Conservation (phyloP, 64 coral and sea anemone species). For the Actinia tenebrosa region DNA sequence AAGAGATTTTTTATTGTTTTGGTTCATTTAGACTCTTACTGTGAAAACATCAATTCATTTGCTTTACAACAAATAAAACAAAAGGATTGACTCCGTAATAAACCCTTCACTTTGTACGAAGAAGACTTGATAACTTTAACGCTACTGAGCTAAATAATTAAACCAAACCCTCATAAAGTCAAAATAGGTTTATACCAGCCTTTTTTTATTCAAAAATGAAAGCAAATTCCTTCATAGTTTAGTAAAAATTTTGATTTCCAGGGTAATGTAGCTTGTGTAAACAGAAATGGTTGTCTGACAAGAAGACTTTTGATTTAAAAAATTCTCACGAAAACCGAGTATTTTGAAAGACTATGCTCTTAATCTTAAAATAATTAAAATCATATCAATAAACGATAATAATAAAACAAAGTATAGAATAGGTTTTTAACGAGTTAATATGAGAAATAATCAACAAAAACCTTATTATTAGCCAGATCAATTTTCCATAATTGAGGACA, state of each 20-base stretch:
- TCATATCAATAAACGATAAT: neutral
- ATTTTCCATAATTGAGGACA: slow-evolving; percentile 95
- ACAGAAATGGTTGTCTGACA: neutral
- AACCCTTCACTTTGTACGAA: neutral
- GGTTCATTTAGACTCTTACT: neutral
- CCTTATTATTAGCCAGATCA: slow-evolving; percentile 94
- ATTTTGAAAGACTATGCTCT: neutral
- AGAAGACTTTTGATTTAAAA: neutral
- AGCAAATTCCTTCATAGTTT: neutral
- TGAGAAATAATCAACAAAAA: slow-evolving; percentile 32
- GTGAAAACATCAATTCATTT: neutral
- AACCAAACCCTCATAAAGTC: neutral
- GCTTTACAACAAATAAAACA: neutral
- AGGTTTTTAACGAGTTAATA: neutral
- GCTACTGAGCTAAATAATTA: neutral
- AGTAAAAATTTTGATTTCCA: neutral
- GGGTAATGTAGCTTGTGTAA: neutral
- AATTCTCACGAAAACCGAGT: neutral
- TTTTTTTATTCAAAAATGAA: neutral
- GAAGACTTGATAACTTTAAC: neutral
- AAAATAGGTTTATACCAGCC: neutral
- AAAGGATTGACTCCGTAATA: neutral
- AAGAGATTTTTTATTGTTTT: neutral
- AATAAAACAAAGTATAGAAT: neutral
- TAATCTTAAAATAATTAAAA: neutral